phyloP scores from a whole-genome alignment of 2,113 vertebrate species.

The Mobula hypostoma region DNA sequence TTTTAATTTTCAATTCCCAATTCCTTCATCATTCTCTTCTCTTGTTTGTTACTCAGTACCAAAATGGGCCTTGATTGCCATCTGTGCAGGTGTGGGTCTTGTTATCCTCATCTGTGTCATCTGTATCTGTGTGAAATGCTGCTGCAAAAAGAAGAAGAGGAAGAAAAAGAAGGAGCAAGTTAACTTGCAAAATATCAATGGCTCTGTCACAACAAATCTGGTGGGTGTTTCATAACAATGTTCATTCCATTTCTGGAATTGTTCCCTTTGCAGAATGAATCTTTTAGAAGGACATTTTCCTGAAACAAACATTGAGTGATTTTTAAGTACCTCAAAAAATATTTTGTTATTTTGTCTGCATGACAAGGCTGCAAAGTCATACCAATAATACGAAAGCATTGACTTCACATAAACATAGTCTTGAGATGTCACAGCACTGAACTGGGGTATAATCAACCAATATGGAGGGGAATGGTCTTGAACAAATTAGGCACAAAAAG shows the following conservation, averaged over 20 bases:
- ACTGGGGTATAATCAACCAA: neutral
- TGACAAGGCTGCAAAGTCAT: neutral
- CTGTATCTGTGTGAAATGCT: conserved; percentile 64
- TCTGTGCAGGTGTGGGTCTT: conserved; percentile 47
- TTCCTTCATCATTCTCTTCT: neutral
- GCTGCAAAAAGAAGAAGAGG: conserved; percentile 57
- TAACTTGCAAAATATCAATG: conserved; percentile 43
- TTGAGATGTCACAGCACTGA: neutral
- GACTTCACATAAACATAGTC: neutral
- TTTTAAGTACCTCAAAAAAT: neutral
- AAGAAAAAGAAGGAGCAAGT: conserved; percentile 58
- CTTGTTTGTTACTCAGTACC: conserved; percentile 59
- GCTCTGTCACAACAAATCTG: conserved; percentile 52
- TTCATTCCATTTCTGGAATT: neutral
- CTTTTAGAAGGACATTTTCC: neutral
- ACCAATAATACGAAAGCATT: neutral
- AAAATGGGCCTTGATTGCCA: conserved; percentile 58
- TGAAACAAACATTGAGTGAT: neutral
- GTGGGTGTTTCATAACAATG: conserved; percentile 49
- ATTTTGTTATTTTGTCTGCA: neutral
- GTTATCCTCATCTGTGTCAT: conserved; percentile 61
- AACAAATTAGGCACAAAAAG: neutral
- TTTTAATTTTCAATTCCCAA: neutral
- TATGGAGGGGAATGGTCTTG: neutral
- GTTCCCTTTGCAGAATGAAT: neutral